Percentiles rank a stretch among this genome's conserved stretches.
phyloP scores from a whole-genome alignment of 2,113 vertebrate genomes.

The Ceyx margarethae region DNA sequence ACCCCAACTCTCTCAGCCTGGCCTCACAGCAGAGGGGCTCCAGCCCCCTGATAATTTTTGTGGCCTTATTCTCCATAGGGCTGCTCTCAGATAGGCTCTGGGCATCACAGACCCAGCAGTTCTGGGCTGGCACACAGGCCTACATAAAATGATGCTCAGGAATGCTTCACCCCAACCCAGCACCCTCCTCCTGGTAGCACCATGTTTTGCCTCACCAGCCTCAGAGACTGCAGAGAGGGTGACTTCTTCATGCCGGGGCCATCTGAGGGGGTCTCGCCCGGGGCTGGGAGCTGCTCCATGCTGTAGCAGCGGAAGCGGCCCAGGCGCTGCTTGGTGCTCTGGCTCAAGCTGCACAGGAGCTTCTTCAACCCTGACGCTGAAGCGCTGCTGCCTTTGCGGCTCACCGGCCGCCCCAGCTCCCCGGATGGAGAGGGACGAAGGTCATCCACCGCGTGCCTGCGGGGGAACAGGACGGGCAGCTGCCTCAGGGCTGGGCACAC shows the following conservation, averaged over 20 bases:
- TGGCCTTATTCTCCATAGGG: neutral
- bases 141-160: neutral
- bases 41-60: neutral
- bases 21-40: neutral
- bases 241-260: slow-evolving; percentile 79
- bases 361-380: slow-evolving; percentile 72
- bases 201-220: slow-evolving; percentile 76
- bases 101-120: neutral
- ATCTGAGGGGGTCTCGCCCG: neutral
- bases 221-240: slow-evolving; percentile 87
- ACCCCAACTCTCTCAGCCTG: neutral
- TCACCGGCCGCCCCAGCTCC: neutral
- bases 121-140: neutral
- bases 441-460: accelerated
- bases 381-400: slow-evolving; percentile 39
- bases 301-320: slow-evolving; percentile 80
- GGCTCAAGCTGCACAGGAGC: slow-evolving; percentile 81
- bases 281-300: slow-evolving; percentile 78
- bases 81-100: accelerated
- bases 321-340: slow-evolving; percentile 83
- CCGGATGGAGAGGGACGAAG: neutral
- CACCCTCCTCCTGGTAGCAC: too few relatives aligned
- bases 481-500: neutral
- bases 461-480: neutral
- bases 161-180: neutral